A percentile compares a stretch with the other conserved stretches of the same genome.
These are phyloP conservation scores for Pachypanchax playfairii DNA, from an alignment of 2,113 vertebrate species.

Conservation along the genomic window DNA sequence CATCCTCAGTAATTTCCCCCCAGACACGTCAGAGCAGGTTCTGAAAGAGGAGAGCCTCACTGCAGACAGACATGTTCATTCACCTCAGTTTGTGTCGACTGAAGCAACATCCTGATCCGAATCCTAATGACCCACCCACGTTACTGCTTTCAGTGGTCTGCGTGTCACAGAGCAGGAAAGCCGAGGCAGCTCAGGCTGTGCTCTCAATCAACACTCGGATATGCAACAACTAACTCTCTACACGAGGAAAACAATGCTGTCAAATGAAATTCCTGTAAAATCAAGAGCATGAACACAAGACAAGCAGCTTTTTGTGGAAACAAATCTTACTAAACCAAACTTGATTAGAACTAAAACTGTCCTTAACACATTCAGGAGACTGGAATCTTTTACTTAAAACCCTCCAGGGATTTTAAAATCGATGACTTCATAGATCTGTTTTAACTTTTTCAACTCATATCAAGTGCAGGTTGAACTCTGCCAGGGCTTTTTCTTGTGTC, in stretches of 20 bases:
- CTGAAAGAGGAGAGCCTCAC: constrained; percentile 58
- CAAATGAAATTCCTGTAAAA: background rate
- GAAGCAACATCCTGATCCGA: constrained; percentile 68
- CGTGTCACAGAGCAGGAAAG: constrained; percentile 54
- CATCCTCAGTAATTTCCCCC: constrained; percentile 57
- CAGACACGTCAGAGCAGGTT: constrained; percentile 54
- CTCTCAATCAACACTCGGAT: constrained; percentile 51
- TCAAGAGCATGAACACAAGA: background rate
- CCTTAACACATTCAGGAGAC: background rate
- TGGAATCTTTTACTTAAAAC: background rate
- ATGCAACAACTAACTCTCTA: constrained; percentile 32
- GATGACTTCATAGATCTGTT: background rate
- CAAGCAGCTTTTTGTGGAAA: background rate
- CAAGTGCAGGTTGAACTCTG: no score
- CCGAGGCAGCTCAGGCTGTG: constrained; percentile 34
- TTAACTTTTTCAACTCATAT: background rate
- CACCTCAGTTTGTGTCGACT: constrained; percentile 68
- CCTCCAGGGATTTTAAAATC: no score
- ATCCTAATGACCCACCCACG: constrained; percentile 73
- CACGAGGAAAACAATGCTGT: constrained; percentile 26
- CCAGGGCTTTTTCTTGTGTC: no score
- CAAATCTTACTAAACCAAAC: background rate
- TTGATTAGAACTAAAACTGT: background rate
- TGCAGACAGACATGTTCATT: constrained; percentile 78
- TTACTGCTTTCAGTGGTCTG: constrained; percentile 48